phyloP scores from a whole-genome alignment of 2,113 vertebrate genomes.

The Noctilio leporinus region DNA sequence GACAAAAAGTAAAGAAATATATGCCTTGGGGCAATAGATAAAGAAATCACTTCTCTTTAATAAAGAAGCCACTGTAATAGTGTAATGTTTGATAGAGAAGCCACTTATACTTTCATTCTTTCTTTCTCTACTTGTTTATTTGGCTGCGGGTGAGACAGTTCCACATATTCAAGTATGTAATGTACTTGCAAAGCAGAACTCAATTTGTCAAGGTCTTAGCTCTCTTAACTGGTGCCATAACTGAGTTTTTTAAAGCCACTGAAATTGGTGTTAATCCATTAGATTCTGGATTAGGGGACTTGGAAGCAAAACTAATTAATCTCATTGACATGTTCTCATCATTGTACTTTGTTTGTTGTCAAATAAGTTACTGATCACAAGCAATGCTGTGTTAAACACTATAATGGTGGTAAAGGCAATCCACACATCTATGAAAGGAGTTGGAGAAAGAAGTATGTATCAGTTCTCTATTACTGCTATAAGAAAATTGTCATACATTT shows the following conservation, averaged over 20 bases:
- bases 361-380: background rate
- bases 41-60: background rate
- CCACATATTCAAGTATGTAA: background rate
- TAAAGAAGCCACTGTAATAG: background rate
- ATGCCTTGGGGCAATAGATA: background rate
- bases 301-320: background rate
- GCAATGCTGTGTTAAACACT: background rate
- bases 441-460: background rate
- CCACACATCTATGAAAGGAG: background rate
- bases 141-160: background rate
- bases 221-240: background rate
- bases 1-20: background rate
- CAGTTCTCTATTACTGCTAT: background rate
- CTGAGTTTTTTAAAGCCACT: background rate
- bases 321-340: background rate
- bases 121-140: background rate
- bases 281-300: background rate
- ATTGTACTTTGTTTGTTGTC: background rate
- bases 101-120: background rate
- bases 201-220: background rate
- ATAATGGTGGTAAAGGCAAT: background rate
- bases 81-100: background rate
- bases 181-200: background rate
- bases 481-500: background rate
- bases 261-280: background rate